Conservation (phyloP, 2,113 vertebrate genomes). For the Pygoscelis antarcticus region DNA sequence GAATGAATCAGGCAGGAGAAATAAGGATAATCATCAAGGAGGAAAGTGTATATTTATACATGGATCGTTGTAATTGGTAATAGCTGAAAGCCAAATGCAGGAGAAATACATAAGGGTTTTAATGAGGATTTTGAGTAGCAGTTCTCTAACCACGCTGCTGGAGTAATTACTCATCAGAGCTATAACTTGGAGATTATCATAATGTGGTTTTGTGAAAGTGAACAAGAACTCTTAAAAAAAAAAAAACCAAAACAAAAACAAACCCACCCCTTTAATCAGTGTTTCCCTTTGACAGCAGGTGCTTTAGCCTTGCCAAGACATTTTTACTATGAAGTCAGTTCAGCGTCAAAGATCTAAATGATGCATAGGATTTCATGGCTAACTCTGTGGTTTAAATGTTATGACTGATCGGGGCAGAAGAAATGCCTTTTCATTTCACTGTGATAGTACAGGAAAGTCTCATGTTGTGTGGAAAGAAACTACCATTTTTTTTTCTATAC, state of each 20-base stretch:
- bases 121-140: slow-evolving; percentile 19
- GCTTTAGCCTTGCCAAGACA: slow-evolving; percentile 37
- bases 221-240: slow-evolving; percentile 18
- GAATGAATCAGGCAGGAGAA: slow-evolving; percentile 20
- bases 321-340: slow-evolving; percentile 63
- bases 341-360: slow-evolving; percentile 71
- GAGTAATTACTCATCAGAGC: slow-evolving; percentile 19
- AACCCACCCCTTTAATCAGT: slow-evolving; percentile 20
- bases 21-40: not conserved
- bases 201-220: not conserved
- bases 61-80: not conserved
- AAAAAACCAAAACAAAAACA: too few species aligned
- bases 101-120: not conserved
- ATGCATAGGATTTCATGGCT: slow-evolving; percentile 59
- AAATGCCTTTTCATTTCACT: slow-evolving; percentile 46
- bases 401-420: slow-evolving; percentile 47
- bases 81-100: not conserved
- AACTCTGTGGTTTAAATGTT: slow-evolving; percentile 38
- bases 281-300: slow-evolving; percentile 59
- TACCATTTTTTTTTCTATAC: not conserved
- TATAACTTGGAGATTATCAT: not conserved
- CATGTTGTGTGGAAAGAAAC: slow-evolving; percentile 39
- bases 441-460: slow-evolving; percentile 50
- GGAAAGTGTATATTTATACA: slow-evolving; percentile 13
- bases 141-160: not conserved